A percentile compares a stretch with the other conserved stretches of the same genome.
phyloP scores from a whole-genome alignment of 2,888 invertebrate genomes.

The Creontiades dilutus region DNA sequence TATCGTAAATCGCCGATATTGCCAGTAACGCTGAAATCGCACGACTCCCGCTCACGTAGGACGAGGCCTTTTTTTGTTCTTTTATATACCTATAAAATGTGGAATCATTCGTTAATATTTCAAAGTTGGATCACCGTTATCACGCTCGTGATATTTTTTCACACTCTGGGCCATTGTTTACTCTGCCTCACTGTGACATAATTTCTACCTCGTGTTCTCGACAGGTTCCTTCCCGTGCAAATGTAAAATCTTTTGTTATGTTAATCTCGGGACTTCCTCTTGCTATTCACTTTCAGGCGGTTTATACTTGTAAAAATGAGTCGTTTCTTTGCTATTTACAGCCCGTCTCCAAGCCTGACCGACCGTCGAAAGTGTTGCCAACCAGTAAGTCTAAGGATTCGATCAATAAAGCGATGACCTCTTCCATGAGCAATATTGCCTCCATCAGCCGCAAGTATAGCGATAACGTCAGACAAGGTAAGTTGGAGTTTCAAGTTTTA shows the following conservation, averaged over 20 bases:
- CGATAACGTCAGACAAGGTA: slow-evolving; percentile 71
- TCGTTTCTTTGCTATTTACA: slow-evolving; percentile 8
- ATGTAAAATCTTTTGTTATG: slow-evolving; percentile 17
- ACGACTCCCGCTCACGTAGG: too few relatives aligned
- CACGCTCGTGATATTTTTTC: not conserved
- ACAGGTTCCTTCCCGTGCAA: not conserved
- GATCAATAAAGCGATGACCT: slow-evolving; percentile 76
- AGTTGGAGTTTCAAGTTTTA: not conserved
- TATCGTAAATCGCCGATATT: too few relatives aligned
- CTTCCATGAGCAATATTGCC: slow-evolving; percentile 69
- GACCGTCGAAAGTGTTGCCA: slow-evolving; percentile 74
- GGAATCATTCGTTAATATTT: too few relatives aligned
- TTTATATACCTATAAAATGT: too few relatives aligned
- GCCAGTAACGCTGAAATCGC: too few relatives aligned
- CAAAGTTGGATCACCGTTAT: too few relatives aligned
- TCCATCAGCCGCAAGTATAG: slow-evolving; percentile 73
- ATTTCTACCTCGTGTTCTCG: not conserved
- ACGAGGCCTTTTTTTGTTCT: too few relatives aligned
- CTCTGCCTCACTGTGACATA: not conserved
- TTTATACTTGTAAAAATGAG: slow-evolving; percentile 13
- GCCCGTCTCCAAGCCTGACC: slow-evolving; percentile 75
- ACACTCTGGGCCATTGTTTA: not conserved
- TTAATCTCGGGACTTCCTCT: slow-evolving; percentile 3
- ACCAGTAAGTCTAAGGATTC: slow-evolving; percentile 76
- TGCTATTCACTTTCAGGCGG: not conserved